A percentile compares a stretch with the other conserved stretches of the same genome.
These are phyloP conservation scores for Caenorhabditis macrosperma DNA, from an alignment of 2,888 invertebrate genomes.

Conservation along the genomic window DNA sequence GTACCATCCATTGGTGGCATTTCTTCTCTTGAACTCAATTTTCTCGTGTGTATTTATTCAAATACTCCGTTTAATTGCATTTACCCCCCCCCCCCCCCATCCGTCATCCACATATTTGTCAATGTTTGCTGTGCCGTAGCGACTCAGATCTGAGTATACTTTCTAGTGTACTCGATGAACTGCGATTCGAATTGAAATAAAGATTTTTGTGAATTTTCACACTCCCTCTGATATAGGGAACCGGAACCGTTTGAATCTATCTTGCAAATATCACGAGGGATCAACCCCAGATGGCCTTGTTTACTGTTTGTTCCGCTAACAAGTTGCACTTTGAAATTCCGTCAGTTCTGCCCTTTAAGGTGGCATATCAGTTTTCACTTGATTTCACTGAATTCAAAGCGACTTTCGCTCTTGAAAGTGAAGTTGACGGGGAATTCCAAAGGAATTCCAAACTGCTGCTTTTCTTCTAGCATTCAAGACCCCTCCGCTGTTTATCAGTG, in stretches of 20 bases:
- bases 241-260: background rate
- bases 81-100: too few species aligned
- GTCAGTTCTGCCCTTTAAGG: background rate
- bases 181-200: slow-evolving; percentile 29
- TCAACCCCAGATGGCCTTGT: too few species aligned
- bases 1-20: slow-evolving; percentile 27
- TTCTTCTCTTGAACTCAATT: slow-evolving; percentile 7
- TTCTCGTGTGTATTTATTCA: slow-evolving; percentile 25
- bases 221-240: background rate
- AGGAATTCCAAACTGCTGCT: too few species aligned
- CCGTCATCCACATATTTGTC: too few species aligned
- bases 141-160: slow-evolving; percentile 46
- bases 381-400: too few species aligned
- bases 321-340: background rate
- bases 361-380: too few species aligned
- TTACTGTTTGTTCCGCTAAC: background rate
- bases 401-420: too few species aligned
- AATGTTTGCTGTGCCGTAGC: slow-evolving; percentile 48
- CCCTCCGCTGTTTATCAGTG: too few species aligned
- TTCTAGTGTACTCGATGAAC: slow-evolving; percentile 50
- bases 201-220: background rate
- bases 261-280: background rate
- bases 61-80: background rate
- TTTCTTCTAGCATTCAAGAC: too few species aligned
- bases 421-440: too few species aligned